These are phyloP conservation scores for Dolomedes plantarius DNA, from an alignment of 2,888 invertebrate species.

Conservation along the genomic window DNA sequence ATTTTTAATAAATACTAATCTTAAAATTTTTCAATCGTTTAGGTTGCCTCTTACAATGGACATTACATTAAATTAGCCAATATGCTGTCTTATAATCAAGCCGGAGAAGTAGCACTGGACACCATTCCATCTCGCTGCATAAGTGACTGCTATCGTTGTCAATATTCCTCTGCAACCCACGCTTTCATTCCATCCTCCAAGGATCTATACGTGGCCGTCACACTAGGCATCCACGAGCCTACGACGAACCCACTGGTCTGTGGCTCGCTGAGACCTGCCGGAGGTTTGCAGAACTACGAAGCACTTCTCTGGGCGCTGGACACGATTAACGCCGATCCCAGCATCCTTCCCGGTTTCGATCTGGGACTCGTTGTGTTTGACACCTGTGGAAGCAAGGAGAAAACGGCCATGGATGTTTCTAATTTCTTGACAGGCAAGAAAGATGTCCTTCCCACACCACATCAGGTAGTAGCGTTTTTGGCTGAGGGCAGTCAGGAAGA, in stretches of 20 bases:
- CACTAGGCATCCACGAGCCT: slow-evolving; percentile 76
- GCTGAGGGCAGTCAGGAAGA: slow-evolving; percentile 47
- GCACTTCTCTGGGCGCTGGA: slow-evolving; percentile 77
- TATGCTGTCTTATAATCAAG: slow-evolving; percentile 46
- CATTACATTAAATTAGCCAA: slow-evolving; percentile 43
- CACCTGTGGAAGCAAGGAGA: slow-evolving; percentile 74
- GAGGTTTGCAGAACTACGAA: slow-evolving; percentile 76
- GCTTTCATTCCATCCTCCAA: slow-evolving; percentile 71
- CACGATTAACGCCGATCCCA: slow-evolving; percentile 72
- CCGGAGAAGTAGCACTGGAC: slow-evolving; percentile 42
- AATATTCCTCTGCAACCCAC: slow-evolving; percentile 51
- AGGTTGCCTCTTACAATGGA: slow-evolving; percentile 61
- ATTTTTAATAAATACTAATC: no score
- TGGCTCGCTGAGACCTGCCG: slow-evolving; percentile 73
- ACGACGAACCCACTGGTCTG: slow-evolving; percentile 75
- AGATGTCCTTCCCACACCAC: slow-evolving; percentile 28
- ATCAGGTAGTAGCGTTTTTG: slow-evolving; percentile 60
- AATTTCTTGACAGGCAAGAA: slow-evolving; percentile 69
- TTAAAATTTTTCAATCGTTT: no score
- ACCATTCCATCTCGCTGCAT: slow-evolving; percentile 43
- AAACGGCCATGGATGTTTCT: slow-evolving; percentile 69
- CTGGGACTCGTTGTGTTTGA: slow-evolving; percentile 74
- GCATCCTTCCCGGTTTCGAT: slow-evolving; percentile 73
- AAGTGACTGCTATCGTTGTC: slow-evolving; percentile 59
- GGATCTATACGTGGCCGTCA: slow-evolving; percentile 76